phyloP scores from a whole-genome alignment of 2,113 vertebrate species.

The Heptranchias perlo region DNA sequence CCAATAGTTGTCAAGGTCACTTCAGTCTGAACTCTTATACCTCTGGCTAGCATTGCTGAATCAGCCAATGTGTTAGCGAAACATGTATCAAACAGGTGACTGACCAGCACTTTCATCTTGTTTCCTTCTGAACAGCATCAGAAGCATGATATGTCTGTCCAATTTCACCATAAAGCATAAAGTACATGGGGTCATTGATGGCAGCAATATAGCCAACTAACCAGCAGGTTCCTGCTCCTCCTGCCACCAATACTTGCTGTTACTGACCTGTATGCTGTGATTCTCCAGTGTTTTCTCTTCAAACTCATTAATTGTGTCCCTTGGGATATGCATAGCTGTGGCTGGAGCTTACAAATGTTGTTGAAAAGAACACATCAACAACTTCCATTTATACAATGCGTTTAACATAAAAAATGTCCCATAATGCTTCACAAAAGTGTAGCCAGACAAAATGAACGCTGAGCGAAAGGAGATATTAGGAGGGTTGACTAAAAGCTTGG shows the following conservation, averaged over 20 bases:
- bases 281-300: not conserved
- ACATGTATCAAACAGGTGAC: not conserved
- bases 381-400: no score
- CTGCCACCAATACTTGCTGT: not conserved
- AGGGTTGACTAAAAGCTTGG: not conserved
- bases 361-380: no score
- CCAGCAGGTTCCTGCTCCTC: not conserved
- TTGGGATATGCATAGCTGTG: no score
- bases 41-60: not conserved
- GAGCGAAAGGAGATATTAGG: not conserved
- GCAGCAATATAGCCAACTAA: not conserved
- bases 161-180: not conserved
- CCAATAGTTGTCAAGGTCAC: not conserved
- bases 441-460: not conserved
- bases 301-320: not conserved
- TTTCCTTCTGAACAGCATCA: not conserved
- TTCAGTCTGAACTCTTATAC: not conserved
- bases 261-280: not conserved
- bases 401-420: no score
- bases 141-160: not conserved
- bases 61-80: not conserved
- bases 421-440: no score
- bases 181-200: not conserved
- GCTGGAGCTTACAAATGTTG: no score
- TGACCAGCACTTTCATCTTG: not conserved